Base-by-base conservation (phyloP, 2,113 vertebrate species). In the Strigops habroptila region DNA sequence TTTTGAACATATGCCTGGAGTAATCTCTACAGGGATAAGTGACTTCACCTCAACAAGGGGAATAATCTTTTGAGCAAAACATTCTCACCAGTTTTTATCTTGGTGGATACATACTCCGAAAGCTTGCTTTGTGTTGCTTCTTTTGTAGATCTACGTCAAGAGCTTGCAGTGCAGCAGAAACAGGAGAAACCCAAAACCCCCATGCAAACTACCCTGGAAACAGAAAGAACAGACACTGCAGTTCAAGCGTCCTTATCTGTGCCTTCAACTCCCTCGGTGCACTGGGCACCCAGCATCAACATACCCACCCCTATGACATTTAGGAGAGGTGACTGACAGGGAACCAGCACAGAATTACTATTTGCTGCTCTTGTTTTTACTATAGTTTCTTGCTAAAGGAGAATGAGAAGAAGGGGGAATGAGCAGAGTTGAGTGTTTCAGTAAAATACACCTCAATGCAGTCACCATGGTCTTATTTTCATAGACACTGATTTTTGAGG, bases 101-200 rank as follows among this genome's bases (percentile, higher is more conserved):
- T 55, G 31, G 19, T 76, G 17, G 9, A n/a, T 59, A 12, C 7
- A 3, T 41, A 6, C 27, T 77, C 80, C 31, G 69, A 53, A 52
- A n/a, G 7, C 39, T 81, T 94, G 31, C 12, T 89, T 41, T 80
- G 19, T 67, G 31, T 74, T 91, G 31, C 21, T 85, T 81, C 35
- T 22, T 31, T 65, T 5, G 1, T 60, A 99, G 99, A 99, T 94
- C 97, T 99, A 70, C 98, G 99, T 13, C 99, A 99, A 79, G 99
- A 99, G 93, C 96, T 99, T 97, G 99, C 98, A 5, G 99, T 99
- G 39, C 99, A 99, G 90, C 99, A 99, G 93, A 99, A 99, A 25
- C 99, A 99, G 89, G 99, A 99, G 78, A 98, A 98, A 22, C 97
- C 97, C n/a, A 97, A 98, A 91, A 98, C 98, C 7, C 97, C 98